A percentile compares a stretch with the other conserved stretches of the same genome.
Conservation (phyloP, 2,888 invertebrate genomes). For the Ametastegia equiseti region DNA sequence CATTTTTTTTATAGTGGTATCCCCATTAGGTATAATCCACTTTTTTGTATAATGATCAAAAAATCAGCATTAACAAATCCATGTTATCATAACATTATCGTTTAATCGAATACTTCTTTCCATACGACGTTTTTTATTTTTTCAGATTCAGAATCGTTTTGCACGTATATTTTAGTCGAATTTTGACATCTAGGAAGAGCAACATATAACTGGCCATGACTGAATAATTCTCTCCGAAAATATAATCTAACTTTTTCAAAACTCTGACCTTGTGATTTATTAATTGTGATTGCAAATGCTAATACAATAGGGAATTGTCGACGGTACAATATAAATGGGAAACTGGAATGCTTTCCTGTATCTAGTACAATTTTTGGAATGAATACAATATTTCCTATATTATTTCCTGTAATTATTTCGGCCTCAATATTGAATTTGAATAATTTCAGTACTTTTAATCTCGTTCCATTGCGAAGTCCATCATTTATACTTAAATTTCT, state of each 20-base stretch:
- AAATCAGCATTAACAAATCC: too few relatives aligned
- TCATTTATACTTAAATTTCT: slow-evolving; percentile 53
- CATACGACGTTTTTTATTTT: too few relatives aligned
- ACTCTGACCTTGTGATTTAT: slow-evolving; percentile 44
- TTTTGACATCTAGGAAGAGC: too few relatives aligned
- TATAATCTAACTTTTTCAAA: slow-evolving; percentile 4
- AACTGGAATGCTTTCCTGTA: slow-evolving; percentile 41
- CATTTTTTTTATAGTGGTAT: too few relatives aligned
- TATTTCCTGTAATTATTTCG: slow-evolving; percentile 49
- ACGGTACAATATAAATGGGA: slow-evolving; percentile 47
- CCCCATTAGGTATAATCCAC: too few relatives aligned
- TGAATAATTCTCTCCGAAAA: not conserved
- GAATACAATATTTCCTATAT: slow-evolving; percentile 38
- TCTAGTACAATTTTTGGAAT: slow-evolving; percentile 51
- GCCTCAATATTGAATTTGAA: slow-evolving; percentile 52
- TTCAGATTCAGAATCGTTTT: too few relatives aligned
- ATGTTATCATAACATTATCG: too few relatives aligned
- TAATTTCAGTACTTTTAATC: slow-evolving; percentile 51
- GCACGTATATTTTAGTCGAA: too few relatives aligned
- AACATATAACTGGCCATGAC: slow-evolving; percentile 19
- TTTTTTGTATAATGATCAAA: too few relatives aligned
- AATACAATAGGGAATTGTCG: slow-evolving; percentile 49
- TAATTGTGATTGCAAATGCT: slow-evolving; percentile 43
- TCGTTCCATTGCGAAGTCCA: slow-evolving; percentile 53
- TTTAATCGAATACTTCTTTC: too few relatives aligned